Evolutionary conservation across 2,888 invertebrate species (phyloP), one percentile per base, ranked within the genome.

Genomic region (Eledona agricola): DNA sequence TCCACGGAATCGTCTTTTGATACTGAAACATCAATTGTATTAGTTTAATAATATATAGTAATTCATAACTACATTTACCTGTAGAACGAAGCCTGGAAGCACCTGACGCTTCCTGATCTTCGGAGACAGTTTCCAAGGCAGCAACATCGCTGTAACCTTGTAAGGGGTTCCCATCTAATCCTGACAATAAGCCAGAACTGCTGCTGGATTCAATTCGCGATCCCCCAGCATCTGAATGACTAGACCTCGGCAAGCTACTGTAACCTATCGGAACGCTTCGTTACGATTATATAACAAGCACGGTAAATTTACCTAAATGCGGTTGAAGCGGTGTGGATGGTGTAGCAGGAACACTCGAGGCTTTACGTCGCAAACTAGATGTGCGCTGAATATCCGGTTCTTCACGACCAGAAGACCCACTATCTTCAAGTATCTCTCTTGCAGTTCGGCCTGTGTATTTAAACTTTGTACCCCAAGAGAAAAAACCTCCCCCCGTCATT

Each of bases 401-500:
- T 64, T 83, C 83, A 50, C 81, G 77, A 72, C 83, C 78, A 67
- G 85, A 81, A 60, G 82, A 84, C 72, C 87, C 87, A 66, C 86
- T 85, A 67, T 93, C 88, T 73, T 91, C 91, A 51, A 94, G 79
- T 55, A 96, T 93, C 79, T 96, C 96, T 28, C 88, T 83, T 78
- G 96, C 95, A 31, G 95, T 95, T 64, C 95, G 83, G 0, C 96
- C 96, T 9, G 90, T 87, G 78, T 96, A 96, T 69, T 91, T 89
- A 77, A 96, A 95, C 79, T 94, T 94, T 16, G 94, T 93, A 50
- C 95, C 94, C 87, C 93, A 90, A 12, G 93, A 93, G 79, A 95
- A 95, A 67, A 95, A 84, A 32, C 93, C 92, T 34, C 94, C 94
- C 38, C 95, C 93, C 9, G 92, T 90, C 58, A 93, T 90, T 43